Evolutionary conservation across 2,797 vertebrate genomes (phyloP).

Genomic region (Anabacerthia variegaticeps): DNA sequence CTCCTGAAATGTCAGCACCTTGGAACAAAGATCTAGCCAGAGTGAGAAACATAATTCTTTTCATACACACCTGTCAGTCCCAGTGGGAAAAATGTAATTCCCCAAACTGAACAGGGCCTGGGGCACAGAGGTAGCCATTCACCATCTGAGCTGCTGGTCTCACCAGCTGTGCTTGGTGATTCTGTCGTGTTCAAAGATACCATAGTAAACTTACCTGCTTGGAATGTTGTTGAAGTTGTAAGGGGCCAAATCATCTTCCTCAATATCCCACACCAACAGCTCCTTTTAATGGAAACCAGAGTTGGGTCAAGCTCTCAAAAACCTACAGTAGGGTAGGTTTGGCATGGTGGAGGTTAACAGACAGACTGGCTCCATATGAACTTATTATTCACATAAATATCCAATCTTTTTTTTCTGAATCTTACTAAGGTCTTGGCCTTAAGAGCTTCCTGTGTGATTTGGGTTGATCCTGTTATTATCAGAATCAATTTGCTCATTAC

Average conservation of each 20-base stretch:
- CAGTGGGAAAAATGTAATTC: not conserved
- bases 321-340: not conserved
- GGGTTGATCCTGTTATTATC: conserved; percentile 44
- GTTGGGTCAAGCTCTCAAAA: not conserved
- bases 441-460: conserved; percentile 25
- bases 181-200: not conserved
- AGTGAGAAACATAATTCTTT: not conserved
- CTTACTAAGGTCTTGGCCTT: conserved; percentile 7
- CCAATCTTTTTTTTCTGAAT: not conserved
- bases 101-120: not conserved
- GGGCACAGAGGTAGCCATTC: not conserved
- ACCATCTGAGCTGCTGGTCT: not conserved
- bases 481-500: conserved; percentile 53
- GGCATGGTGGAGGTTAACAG: not conserved
- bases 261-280: not conserved
- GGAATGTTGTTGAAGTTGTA: not conserved
- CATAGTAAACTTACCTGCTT: not conserved
- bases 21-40: not conserved
- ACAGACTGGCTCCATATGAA: not conserved
- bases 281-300: not conserved
- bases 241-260: not conserved
- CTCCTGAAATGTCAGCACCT: not conserved
- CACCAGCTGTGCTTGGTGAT: accelerated
- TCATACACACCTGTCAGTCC: not conserved
- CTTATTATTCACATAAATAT: not conserved